Base-by-base conservation (phyloP, 2,797 vertebrate genomes). In the Glossophaga mutica region DNA sequence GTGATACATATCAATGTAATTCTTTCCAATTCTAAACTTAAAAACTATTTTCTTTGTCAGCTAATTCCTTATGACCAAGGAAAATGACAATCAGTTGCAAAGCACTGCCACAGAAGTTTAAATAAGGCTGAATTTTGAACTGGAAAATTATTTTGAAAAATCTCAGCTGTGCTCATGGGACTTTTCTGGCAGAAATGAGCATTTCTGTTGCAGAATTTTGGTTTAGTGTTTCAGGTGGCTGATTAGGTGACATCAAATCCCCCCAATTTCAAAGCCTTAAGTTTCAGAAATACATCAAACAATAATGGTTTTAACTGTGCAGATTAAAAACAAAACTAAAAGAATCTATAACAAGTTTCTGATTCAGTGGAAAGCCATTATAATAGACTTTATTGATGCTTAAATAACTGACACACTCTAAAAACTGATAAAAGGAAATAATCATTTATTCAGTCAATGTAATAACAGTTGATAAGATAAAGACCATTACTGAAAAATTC, bases 21-120 rank as follows among this genome's bases (percentile, higher is more conserved):
- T 87, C 29, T 90, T 95, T 95, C 48, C 39, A 94, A 91, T 93
- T 97, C 59, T 91, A 95, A 95, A 86, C 91, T 84, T 89, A 62
- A 92, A 90, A 97, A 84, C 32, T 92, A 57, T 91, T 94, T 95
- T 94, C 70, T 59, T 48, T 48, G 70, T 88, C 57, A 92, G 59
- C 55, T 96, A 93, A 96, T 88, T 92, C 16, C 26, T 71, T 18
- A 57, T 46, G 57, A 73, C 84, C 82, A 95, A 74, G 48, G 65
- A 84, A 94, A 94, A 94, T 46, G 48, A 78, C 39, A 91, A 71
- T 77, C 18, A 68, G 46, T 48, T 94, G 55, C 42, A 96, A 97
- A 97, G 26, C 24, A 83, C 21, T 68, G 37, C 19, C 73, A 84
- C 0, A 87, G 34, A 96, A 92, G 48, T 42, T 76, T 84, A 96